Base-by-base conservation (phyloP, 2,113 vertebrate species). In the Clupea harengus region DNA sequence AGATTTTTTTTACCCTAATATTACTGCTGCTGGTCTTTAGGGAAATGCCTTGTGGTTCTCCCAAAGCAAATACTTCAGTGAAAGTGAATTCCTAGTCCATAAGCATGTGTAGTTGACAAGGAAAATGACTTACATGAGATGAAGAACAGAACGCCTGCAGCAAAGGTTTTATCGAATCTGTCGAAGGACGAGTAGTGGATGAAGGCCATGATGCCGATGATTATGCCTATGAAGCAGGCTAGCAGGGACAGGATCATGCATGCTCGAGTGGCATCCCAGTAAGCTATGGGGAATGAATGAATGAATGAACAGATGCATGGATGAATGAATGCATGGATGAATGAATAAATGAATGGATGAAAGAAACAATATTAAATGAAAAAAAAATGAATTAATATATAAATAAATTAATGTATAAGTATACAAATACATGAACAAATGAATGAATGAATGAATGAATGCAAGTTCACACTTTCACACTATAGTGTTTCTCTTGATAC, bases 241-340 rank as follows among this genome's bases (percentile, higher is more conserved):
- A 95, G 80, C n/a, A 95, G 89, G 81, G 94, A 95, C 17, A 95
- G 92, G 87, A 94, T 94, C 94, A 94, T 94, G 84, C 94, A 93
- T 57, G 93, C 93, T 0, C 92, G 89, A 15, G 94, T 94, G 50
- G 92, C 91, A 1, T 95, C 93, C 87, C 94, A 89, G 89, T 95
- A 93, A 39, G 93, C 92, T 94, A 89, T 67, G 78, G 87, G 9
- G 84, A 87, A 67, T 90, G 88, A 18, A 7, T n/a, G 64, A 25
- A 10, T 64, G 60, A 54, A 18, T 54, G 11, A 15, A 54, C 13
- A 4, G 52, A 2, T 2, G 52, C 17, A 20, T 57, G 52, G 4
- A 18, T 18, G 52, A 49, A 9, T 49, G 13, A 54, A 54, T 54
- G 52, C 4, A 52, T 9, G 50, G 13, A 54, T 47, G 46, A 57